Conservation (phyloP, 2,113 vertebrate species). For the Helogale parvula region DNA sequence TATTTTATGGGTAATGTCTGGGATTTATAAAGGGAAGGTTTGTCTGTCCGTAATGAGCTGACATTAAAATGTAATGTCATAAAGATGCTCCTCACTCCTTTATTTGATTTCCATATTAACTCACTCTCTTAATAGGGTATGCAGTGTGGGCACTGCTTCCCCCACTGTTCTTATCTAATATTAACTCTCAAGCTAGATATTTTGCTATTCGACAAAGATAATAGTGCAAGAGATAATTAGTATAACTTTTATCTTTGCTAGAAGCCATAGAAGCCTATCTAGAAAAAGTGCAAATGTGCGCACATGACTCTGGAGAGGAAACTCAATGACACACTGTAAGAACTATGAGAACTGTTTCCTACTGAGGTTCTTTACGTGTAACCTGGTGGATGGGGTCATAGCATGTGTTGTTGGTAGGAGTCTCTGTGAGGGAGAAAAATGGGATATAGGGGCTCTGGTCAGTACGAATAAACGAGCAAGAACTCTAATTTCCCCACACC, state of each 20-base stretch:
- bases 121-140: not conserved
- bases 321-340: not conserved
- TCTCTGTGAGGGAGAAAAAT: not conserved
- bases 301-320: not conserved
- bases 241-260: not conserved
- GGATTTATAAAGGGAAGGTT: not conserved
- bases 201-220: slow-evolving; percentile 20
- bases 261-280: not conserved
- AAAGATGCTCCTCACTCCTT: not conserved
- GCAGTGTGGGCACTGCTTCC: not conserved
- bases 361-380: not conserved
- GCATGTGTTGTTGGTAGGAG: not conserved
- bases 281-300: not conserved
- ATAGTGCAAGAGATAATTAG: not conserved
- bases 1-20: not conserved
- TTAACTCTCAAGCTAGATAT: not conserved
- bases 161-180: not conserved
- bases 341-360: not conserved
- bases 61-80: not conserved
- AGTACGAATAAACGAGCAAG: not conserved
- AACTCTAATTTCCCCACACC: not conserved
- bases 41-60: not conserved
- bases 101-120: not conserved
- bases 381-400: not conserved
- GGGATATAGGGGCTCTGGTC: not conserved